Evolutionary conservation across 2,113 vertebrate species (phyloP).

Genomic region (Thermophis baileyi): DNA sequence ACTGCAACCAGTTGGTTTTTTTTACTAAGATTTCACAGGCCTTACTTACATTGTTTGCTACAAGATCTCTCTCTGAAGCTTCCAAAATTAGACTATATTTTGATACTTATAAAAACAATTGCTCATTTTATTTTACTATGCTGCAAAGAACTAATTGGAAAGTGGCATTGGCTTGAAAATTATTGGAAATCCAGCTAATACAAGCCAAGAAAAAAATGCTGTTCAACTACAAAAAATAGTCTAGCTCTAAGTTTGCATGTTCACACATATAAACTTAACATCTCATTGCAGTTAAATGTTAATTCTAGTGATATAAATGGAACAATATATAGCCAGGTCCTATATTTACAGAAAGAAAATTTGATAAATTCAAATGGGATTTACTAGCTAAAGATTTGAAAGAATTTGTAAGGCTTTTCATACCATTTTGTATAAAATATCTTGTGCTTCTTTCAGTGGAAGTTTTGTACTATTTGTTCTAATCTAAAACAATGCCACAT

Average conservation of each 20-base stretch:
- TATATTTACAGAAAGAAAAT: not conserved
- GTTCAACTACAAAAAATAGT: not conserved
- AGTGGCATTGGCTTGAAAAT: conserved; percentile 38
- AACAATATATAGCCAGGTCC: conserved; percentile 35
- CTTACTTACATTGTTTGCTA: not conserved
- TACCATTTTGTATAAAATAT: conserved; percentile 58
- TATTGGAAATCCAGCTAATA: not conserved
- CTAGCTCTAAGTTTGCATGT: not conserved
- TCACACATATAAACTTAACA: not conserved
- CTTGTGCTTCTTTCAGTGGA: not conserved
- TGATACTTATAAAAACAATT: conserved; percentile 21
- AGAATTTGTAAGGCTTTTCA: conserved; percentile 49
- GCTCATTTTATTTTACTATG: conserved; percentile 39
- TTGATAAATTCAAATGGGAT: not conserved
- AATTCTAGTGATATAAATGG: conserved; percentile 49
- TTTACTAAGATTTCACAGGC: not conserved
- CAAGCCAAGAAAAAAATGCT: not conserved
- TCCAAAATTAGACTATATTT: not conserved
- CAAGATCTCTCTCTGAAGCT: not conserved
- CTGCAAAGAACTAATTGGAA: not conserved
- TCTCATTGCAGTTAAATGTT: conserved; percentile 18
- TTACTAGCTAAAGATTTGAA: conserved; percentile 1
- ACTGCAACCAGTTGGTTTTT: not conserved
- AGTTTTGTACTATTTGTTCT: conserved; percentile 46
- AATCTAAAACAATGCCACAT: conserved; percentile 55